Evolutionary conservation across 1,140 invertebrate genomes (phyloP), one percentile per base, ranked within the genome.

Genomic region (Drosophila teissieri): DNA sequence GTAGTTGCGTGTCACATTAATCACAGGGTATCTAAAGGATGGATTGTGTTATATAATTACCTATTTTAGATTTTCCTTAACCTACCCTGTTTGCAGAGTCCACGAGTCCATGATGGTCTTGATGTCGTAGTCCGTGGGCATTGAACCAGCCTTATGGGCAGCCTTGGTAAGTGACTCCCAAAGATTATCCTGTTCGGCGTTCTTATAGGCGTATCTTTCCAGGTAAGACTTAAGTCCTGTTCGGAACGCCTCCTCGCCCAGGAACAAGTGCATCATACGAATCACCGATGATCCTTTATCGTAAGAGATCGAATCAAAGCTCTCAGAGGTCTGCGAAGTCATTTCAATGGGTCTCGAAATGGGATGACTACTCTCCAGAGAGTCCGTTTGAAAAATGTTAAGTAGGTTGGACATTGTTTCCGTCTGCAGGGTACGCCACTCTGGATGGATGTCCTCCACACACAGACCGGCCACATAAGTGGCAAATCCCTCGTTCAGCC

Each of bases 221-320:
- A 96, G 91, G 91, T 96, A 96, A 22, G 94, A 94, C 42, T 90
- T 74, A 11, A 98, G 92, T 17, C 96, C 97, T 14, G 93, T 86
- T 15, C 93, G 93, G 83, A 95, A 97, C 1, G 95, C 94, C 2
- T 95, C 93, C 46, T 96, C 95, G 0, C 96, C 96, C 2, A 98
- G 93, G 92, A 98, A 97, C 82, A 95, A 93, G 73, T 95, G 94
- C 95, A 98, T 97, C 97, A 98, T 98, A 2, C 97, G 93, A 34
- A 98, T 95, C 7, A 98, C 93, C 11, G 93, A 94, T 3, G 94
- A 94, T 54, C 97, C 97, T 93, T 98, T 98, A 46, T 94, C 94
- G 92, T 98, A 98, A 0, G 97, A 97, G 70, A 98, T 98, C 2
- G 93, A 93, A 91, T 98, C 97, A 92, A 98, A 98, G 40, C 97